Percentiles rank a stretch among this genome's conserved stretches.
phyloP scores from a whole-genome alignment of 2,113 vertebrate genomes.

The Saccopteryx leptura region DNA sequence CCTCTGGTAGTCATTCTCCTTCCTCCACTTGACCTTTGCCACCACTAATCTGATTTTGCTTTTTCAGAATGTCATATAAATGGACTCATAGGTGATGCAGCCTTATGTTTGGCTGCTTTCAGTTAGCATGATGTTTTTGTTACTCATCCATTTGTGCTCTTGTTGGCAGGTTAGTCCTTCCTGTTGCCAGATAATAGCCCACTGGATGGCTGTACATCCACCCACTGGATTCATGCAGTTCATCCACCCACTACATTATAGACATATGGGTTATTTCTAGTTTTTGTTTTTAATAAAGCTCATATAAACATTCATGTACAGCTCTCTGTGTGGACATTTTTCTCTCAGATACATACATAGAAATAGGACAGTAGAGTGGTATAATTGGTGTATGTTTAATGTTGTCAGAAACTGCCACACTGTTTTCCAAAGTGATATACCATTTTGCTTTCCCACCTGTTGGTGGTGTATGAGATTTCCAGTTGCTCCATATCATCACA shows the following conservation, averaged over 20 bases:
- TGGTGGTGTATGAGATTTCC: background rate
- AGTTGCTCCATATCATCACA: background rate
- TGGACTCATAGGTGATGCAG: background rate
- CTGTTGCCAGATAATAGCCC: background rate
- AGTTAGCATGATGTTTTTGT: background rate
- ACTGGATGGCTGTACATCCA: background rate
- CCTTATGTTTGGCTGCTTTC: background rate
- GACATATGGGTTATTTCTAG: background rate
- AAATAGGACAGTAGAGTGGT: background rate
- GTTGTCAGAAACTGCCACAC: background rate
- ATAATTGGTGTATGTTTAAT: background rate
- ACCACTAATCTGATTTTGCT: background rate
- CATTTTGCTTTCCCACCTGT: background rate
- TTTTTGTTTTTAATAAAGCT: slow-evolving; percentile 21
- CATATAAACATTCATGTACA: background rate
- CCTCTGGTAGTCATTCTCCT: background rate
- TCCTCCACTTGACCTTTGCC: background rate
- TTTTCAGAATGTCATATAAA: background rate
- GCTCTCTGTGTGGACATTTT: background rate
- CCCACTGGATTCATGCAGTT: background rate
- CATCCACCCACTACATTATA: background rate
- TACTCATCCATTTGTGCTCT: background rate
- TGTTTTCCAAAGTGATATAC: background rate
- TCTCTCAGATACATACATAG: background rate
- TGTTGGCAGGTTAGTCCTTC: background rate